Conservation (phyloP, 1,140 invertebrate species). For the Drosophila arawakana region DNA sequence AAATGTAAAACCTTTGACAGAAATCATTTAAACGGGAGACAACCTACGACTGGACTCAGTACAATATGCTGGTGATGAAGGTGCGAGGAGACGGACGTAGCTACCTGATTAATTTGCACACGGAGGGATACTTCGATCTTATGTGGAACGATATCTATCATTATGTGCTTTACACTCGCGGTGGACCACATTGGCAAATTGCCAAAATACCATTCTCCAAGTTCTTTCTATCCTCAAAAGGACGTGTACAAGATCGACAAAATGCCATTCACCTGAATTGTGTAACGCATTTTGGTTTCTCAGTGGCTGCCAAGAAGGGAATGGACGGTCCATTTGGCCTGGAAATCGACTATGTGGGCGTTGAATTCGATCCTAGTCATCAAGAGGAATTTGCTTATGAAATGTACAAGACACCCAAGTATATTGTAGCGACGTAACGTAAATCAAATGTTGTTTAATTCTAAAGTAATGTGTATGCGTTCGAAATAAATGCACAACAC, state of each 20-base stretch:
- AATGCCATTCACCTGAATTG: slow-evolving; percentile 86
- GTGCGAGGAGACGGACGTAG: slow-evolving; percentile 95
- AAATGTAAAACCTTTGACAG: slow-evolving; percentile 76
- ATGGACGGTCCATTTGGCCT: slow-evolving; percentile 93
- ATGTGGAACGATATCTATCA: slow-evolving; percentile 93
- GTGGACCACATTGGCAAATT: slow-evolving; percentile 98
- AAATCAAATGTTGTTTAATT: slow-evolving; percentile 70
- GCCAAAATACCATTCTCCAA: slow-evolving; percentile 97
- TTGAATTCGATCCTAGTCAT: slow-evolving; percentile 91
- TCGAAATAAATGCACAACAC: slow-evolving; percentile 17
- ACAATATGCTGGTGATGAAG: slow-evolving; percentile 93
- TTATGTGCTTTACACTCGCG: slow-evolving; percentile 94
- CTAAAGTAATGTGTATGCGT: slow-evolving; percentile 16
- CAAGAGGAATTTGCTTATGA: slow-evolving; percentile 96
- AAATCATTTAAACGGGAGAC: slow-evolving; percentile 93
- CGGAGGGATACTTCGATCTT: slow-evolving; percentile 90
- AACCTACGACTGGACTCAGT: slow-evolving; percentile 90
- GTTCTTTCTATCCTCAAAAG: slow-evolving; percentile 93
- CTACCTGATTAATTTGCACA: slow-evolving; percentile 92
- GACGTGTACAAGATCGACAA: slow-evolving; percentile 94
- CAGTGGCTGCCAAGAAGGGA: slow-evolving; percentile 89
- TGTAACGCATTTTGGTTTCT: slow-evolving; percentile 92
- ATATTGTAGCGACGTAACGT: slow-evolving; percentile 87
- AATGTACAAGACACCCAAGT: slow-evolving; percentile 90
- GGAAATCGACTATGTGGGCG: slow-evolving; percentile 97